Conservation (phyloP, 2,113 vertebrate genomes). For the Probosciger aterrimus region DNA sequence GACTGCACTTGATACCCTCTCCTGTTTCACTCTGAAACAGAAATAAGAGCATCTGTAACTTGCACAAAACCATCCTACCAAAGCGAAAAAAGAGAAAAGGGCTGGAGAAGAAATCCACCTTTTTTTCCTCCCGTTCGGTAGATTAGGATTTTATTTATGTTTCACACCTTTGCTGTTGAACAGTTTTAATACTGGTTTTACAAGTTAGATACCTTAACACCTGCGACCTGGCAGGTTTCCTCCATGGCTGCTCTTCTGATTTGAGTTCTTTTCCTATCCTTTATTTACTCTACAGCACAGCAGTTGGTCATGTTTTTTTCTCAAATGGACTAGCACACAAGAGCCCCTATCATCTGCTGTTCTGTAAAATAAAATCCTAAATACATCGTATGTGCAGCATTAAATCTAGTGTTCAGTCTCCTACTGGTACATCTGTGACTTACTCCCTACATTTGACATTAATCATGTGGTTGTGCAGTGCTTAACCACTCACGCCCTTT, state of each 20-base stretch:
- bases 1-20: background rate
- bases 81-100: background rate
- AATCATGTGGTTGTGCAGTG: fast-evolving
- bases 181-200: background rate
- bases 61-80: background rate
- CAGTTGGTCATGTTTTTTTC: background rate
- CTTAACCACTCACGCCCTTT: background rate
- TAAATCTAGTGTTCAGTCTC: background rate
- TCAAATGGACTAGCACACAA: background rate
- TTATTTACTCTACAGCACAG: background rate
- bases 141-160: background rate
- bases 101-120: background rate
- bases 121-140: background rate
- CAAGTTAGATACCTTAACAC: background rate
- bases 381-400: no score
- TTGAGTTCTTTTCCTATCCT: background rate
- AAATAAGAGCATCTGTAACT: background rate
- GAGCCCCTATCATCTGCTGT: background rate
- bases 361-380: background rate
- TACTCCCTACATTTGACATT: background rate
- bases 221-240: background rate
- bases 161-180: background rate
- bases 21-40: background rate
- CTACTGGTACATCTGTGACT: background rate
- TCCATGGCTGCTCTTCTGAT: background rate